A percentile compares a stretch with the other conserved stretches of the same genome.
Conservation (phyloP, 2,888 invertebrate species). For the Luperina nickerlii region DNA sequence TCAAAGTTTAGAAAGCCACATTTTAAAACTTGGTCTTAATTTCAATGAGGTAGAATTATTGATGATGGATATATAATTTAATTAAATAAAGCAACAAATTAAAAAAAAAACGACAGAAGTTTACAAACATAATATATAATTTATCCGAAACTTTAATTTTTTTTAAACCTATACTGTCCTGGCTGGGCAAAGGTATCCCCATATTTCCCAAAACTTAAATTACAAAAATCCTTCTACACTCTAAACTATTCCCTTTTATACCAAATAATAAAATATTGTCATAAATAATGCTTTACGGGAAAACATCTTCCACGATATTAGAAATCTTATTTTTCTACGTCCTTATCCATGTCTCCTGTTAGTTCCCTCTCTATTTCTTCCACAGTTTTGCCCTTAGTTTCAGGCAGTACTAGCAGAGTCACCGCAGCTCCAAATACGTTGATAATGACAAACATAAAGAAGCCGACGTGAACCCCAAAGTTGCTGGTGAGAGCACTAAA, state of each 20-base stretch:
- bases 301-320: background rate
- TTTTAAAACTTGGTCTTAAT: background rate
- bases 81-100: background rate
- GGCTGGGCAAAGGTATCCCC: background rate
- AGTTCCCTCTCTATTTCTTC: slow-evolving; percentile 76
- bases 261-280: slow-evolving; percentile 28
- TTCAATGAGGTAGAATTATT: background rate
- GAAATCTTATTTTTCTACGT: background rate
- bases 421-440: slow-evolving; percentile 76
- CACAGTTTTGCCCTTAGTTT: slow-evolving; percentile 82
- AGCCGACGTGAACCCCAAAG: slow-evolving; percentile 78
- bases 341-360: slow-evolving; percentile 27
- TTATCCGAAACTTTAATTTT: background rate
- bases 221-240: background rate
- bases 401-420: slow-evolving; percentile 77
- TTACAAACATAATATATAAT: background rate
- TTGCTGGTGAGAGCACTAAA: slow-evolving; percentile 67
- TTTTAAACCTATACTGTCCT: background rate
- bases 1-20: background rate
- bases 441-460: slow-evolving; percentile 76
- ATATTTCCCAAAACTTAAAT: background rate
- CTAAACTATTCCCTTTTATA: background rate
- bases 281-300: slow-evolving; percentile 7
- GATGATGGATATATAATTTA: background rate
- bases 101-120: background rate